Percentiles rank a stretch among this genome's conserved stretches.
phyloP scores from a whole-genome alignment of 2,113 vertebrate genomes.

The Manacus vitellinus region DNA sequence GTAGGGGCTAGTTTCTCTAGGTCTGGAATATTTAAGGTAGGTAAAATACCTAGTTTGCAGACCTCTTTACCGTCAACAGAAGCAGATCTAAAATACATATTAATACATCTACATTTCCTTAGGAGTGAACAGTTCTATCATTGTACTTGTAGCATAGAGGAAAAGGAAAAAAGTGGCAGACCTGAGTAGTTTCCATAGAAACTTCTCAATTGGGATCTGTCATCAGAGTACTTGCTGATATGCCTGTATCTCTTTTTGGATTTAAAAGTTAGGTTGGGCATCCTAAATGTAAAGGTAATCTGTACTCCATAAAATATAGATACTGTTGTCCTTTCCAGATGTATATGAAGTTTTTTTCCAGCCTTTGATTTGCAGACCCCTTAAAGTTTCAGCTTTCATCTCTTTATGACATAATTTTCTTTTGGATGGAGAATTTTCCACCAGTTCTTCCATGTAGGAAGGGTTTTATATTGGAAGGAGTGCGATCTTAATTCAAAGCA shows the following conservation, averaged over 20 bases:
- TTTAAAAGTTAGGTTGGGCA: not conserved
- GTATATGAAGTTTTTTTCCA: not conserved
- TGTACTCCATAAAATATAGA: not conserved
- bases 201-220: accelerated
- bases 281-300: not conserved
- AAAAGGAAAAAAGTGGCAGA: not conserved
- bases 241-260: not conserved
- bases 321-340: not conserved
- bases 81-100: not conserved
- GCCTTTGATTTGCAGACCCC: not conserved
- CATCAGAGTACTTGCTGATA: not conserved
- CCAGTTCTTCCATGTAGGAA: not conserved
- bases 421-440: not conserved
- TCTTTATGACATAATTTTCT: not conserved
- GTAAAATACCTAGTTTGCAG: not conserved
- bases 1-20: not conserved
- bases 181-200: not conserved
- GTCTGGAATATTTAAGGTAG: not conserved
- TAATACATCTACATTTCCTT: not conserved
- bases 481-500: not conserved
- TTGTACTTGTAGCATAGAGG: not conserved
- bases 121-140: not conserved
- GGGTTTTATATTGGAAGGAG: not conserved
- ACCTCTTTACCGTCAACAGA: not conserved
- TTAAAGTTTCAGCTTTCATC: not conserved